phyloP scores from a whole-genome alignment of 2,888 invertebrate species.

The Thalpophila matura region DNA sequence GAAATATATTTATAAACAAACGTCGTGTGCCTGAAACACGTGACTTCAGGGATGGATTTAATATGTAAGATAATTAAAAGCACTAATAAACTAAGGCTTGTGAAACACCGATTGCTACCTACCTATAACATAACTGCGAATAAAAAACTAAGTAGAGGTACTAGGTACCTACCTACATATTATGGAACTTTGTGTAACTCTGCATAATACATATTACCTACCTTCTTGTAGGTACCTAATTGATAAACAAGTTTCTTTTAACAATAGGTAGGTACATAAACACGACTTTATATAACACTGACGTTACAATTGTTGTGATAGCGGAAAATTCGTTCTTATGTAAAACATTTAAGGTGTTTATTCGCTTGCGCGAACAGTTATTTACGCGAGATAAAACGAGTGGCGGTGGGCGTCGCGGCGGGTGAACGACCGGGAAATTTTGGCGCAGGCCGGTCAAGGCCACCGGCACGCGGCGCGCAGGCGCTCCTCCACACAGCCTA shows the following conservation, averaged over 20 bases:
- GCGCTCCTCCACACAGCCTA: constrained; percentile 74
- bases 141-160: no score
- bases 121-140: constrained; percentile 31
- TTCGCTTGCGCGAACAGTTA: constrained; percentile 70
- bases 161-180: constrained; percentile 54
- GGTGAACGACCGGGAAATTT: constrained; percentile 90
- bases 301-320: constrained; percentile 48
- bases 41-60: constrained; percentile 22
- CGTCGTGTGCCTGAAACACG: constrained; percentile 19
- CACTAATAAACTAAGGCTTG: constrained; percentile 30
- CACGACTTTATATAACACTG: constrained; percentile 85
- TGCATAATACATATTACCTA: constrained; percentile 72
- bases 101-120: constrained; percentile 25
- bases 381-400: constrained; percentile 87
- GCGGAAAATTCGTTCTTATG: constrained; percentile 63
- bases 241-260: constrained; percentile 88
- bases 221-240: constrained; percentile 77
- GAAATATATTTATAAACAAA: constrained; percentile 12
- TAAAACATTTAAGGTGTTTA: constrained; percentile 66
- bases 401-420: constrained; percentile 85
- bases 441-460: constrained; percentile 91
- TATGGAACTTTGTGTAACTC: constrained; percentile 66
- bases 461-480: constrained; percentile 78
- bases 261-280: constrained; percentile 84
- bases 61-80: constrained; percentile 25